phyloP scores from a whole-genome alignment of 2,888 invertebrate genomes.

The Priocnemis perturbator region DNA sequence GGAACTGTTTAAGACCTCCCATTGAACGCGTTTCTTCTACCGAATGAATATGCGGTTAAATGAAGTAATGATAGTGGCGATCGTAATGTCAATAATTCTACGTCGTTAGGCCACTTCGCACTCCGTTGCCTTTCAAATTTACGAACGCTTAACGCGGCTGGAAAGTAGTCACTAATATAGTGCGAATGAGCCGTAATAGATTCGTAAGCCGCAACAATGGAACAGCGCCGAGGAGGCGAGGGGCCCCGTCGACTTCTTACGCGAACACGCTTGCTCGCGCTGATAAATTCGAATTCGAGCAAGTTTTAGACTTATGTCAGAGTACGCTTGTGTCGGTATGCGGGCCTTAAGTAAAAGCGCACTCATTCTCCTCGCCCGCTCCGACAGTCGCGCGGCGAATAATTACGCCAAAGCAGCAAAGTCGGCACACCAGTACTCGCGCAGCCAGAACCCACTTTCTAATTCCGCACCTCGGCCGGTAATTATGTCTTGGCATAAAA shows the following conservation, averaged over 20 bases:
- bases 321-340: not conserved
- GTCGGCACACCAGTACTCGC: conserved; percentile 9
- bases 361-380: conserved; percentile 32
- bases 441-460: conserved; percentile 51
- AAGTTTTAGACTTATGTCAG: no score
- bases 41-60: conserved; percentile 14
- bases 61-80: not conserved
- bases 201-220: no score
- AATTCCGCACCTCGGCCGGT: conserved; percentile 29
- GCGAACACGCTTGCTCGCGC: no score
- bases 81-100: no score
- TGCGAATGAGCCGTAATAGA: not conserved
- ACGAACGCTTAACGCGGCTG: not conserved
- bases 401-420: conserved; percentile 33
- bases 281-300: no score
- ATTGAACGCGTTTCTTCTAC: conserved; percentile 16
- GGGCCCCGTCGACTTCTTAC: no score
- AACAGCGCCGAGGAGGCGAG: no score
- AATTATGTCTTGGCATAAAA: conserved; percentile 19
- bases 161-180: conserved; percentile 4
- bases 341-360: conserved; percentile 21
- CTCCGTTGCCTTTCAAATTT: not conserved
- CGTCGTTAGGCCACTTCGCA: not conserved
- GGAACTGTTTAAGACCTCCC: not conserved
- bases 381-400: conserved; percentile 37